Evolutionary conservation across 2,797 vertebrate species (phyloP).

Genomic region (Protosalanx chinensis): DNA sequence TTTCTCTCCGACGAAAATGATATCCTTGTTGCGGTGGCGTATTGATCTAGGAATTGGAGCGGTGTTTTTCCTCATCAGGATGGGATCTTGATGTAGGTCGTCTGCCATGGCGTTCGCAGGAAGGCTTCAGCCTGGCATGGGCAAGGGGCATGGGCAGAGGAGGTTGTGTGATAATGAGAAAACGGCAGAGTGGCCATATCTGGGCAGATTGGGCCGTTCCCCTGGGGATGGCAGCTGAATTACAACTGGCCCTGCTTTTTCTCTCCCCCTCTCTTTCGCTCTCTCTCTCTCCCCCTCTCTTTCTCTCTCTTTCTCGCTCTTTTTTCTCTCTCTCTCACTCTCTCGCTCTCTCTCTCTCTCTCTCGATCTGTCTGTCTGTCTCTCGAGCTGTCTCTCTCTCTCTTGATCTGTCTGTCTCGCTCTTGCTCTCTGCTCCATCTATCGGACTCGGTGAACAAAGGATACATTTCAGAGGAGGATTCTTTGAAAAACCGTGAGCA

Average conservation of each 20-base stretch:
- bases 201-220: constrained; percentile 44
- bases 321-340: neutral
- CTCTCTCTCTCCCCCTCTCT: constrained; percentile 8
- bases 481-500: constrained; percentile 36
- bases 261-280: constrained; percentile 12
- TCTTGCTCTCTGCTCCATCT: neutral
- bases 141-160: constrained; percentile 13
- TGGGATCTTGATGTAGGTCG: neutral
- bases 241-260: constrained; percentile 33
- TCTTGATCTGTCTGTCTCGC: neutral
- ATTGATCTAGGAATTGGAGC: too few relatives aligned
- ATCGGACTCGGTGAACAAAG: constrained; percentile 48
- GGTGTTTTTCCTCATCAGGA: too few relatives aligned
- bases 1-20: too few relatives aligned
- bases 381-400: neutral
- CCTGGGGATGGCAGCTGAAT: constrained; percentile 41
- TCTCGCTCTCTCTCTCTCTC: neutral
- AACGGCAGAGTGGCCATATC: constrained; percentile 40
- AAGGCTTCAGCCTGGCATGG: neutral
- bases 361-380: neutral
- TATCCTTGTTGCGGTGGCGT: too few relatives aligned
- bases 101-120: neutral
- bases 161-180: constrained; percentile 45
- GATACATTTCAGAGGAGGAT: constrained; percentile 61
- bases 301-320: neutral